Evolutionary conservation across 2,797 vertebrate species (phyloP), one percentile per base, ranked within the genome.

Genomic region (Mus minutoides): DNA sequence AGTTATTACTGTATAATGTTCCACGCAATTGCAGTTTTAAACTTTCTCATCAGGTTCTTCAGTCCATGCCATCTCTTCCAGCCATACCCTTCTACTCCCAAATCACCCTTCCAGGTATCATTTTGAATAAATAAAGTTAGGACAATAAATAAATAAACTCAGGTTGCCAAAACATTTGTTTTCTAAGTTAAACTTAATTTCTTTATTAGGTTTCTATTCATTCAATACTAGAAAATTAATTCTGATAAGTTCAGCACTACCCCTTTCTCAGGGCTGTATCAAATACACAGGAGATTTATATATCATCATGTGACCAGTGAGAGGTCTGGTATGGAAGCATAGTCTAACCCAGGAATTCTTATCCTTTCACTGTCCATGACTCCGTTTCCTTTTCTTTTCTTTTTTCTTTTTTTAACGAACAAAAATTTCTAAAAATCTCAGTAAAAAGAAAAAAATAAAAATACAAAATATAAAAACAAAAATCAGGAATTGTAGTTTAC

Each of bases 211-310:
- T 26, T 52, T 77, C 26, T 24, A 76, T 93, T 92, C 40, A 90
- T 62, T 94, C 40, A 92, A 17, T 77, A 78, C 37, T 52, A 67
- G 37, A 85, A 93, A 96, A 97, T 90, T 88, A 88, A 95, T 91
- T 93, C 37, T 79, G 73, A 29, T 85, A 49, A 86, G 34, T 91
- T 96, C 37, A 52, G 26, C 34, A 91, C 69, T 29, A 52, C 73
- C 17, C 54, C 34, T 82, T 95, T 75, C 46, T 78, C 60, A 94
- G 10, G 10, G n/a, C 58, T 88, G 31, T 91, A 43, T 89, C 78
- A 86, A 88, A 88, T 92, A 64, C 17, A 80, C 87, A 46, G 52
- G 14, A 26, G 71, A 89, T n/a, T 80, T 77, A 24, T 0, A 52
- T 43, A 79, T 10, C 73, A 67, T 73, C 91, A 54, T 60, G 2